Evolutionary conservation across 2,797 vertebrate genomes (phyloP), one percentile per base, ranked within the genome.

Genomic region (Crypturellus tataupa): DNA sequence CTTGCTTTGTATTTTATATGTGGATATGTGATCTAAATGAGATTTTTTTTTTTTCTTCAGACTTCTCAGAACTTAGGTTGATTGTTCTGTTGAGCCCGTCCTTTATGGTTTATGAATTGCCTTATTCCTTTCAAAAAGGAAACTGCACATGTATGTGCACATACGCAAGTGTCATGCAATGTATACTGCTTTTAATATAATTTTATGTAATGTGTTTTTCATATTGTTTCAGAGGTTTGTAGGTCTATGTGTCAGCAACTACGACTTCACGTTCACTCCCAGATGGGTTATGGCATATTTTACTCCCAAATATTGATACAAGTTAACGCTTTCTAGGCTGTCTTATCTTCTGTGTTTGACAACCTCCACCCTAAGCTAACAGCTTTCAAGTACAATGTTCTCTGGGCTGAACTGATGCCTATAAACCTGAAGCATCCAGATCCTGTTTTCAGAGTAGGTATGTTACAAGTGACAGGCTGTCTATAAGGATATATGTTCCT

Each of bases 391-490:
- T 55, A 18, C 20, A 56, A 0, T 29, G 13, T 78, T 80, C 35
- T 83, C 60, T 65, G 29, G 31, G 53, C 65, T 94, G 60, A 69
- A 65, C 68, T 59, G 76, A 67, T 60, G 49, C 55, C 55, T 86
- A 8, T 71, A 93, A 89, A 83, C 46, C 17, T 80, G 69, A 85
- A 82, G n/a, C 63, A 70, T 82, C 40, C 75, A 80, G 44, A 69
- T 83, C 37, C n/a, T 88, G 55, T 75, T 80, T 82, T 95, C 67
- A 82, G 56, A 85, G 72, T 16, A 80, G 10, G 42, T 75, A 5
- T n/a, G 89, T 95, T 92, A 23, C 23, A 64, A 92, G 82, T 93
- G 94, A 82, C 86, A 94, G 51, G 12, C 82, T 95, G 92, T 93
- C 92, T 49, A 12, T 94, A 89, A 88, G 58, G 33, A 33, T 87